A percentile compares a stretch with the other conserved stretches of the same genome.
These are phyloP conservation scores for Botia kubotai DNA, from an alignment of 2,797 vertebrate species.

Conservation along the genomic window DNA sequence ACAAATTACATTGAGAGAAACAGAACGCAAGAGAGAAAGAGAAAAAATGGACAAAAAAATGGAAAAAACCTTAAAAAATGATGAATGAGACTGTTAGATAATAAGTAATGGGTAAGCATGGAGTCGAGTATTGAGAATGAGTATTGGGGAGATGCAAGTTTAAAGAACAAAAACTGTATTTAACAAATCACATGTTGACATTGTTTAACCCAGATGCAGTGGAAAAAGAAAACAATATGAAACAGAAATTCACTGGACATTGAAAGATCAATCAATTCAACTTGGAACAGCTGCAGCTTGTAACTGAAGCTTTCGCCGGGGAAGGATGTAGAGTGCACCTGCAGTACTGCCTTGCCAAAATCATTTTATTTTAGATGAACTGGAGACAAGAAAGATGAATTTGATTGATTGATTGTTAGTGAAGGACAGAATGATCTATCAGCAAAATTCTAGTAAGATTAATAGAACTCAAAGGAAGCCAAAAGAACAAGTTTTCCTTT, in stretches of 20 bases:
- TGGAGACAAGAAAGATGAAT: conserved; percentile 14
- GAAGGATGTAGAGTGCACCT: not conserved
- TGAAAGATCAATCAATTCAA: conserved; percentile 22
- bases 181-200: conserved; percentile 19
- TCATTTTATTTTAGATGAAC: conserved; percentile 26
- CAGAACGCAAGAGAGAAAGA: not conserved
- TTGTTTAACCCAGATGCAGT: not conserved
- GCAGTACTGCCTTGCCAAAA: conserved; percentile 1
- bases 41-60: conserved; percentile 10
- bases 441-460: not conserved
- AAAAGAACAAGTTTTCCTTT: not conserved
- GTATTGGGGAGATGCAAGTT: not conserved
- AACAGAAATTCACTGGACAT: not conserved
- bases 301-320: not conserved
- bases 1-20: conserved; percentile 11
- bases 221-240: conserved; percentile 14
- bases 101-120: not conserved
- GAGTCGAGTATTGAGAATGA: conserved; percentile 10
- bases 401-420: conserved; percentile 7
- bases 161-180: conserved; percentile 2
- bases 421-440: conserved; percentile 4
- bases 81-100: not conserved
- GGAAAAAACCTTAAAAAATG: not conserved
- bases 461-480: not conserved
- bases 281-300: conserved; percentile 18